Base-by-base conservation (phyloP, 2,113 vertebrate species). In the Nibea albiflora region DNA sequence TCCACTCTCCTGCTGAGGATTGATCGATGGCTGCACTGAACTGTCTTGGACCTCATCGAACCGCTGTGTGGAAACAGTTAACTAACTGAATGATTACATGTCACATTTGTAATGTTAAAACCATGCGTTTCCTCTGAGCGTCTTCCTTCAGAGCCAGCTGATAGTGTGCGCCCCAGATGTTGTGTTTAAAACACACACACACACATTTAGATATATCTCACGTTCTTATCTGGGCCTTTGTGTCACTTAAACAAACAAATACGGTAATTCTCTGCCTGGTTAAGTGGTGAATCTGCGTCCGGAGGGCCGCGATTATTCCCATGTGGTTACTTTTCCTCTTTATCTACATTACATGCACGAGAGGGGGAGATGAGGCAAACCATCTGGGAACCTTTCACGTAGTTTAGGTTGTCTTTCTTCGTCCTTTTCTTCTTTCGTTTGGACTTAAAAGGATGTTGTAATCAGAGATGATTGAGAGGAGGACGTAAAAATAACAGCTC, bases 111-210 rank as follows among this genome's bases (percentile, higher is more conserved):
- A 75, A 83, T 66, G 57, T 72, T 56, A 22, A 85, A 85, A 63
- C 44, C 68, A 76, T 71, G 49, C 58, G 7, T 58, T 84, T 74
- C 57, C 63, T 81, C 61, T 8, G 60, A 65, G 58, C 4, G 26
- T 15, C 42, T 50, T 53, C 52, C 74, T 22, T 28, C 60, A 1
- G 76, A 73, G 76, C 61, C 88, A 74, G 69, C 54, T 83, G 74
- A 88, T 28, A 53, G 74, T 88, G 80, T 91, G 86, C 72, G 57
- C 31, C 61, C 73, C 92, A 91, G 86, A 90, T 90, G 85, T 84
- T 81, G 54, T 10, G 1, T 46, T 54, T 44, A 31, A 81, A 42
- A 31, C n/a, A 9, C 35, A 39, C 35, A 35, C 35, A 35, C 35
- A 35, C 7, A 39, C 35, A 39, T 1, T 63, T 11, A 20, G 35